phyloP scores from a whole-genome alignment of 2,797 vertebrate species.

The Anolis apletophallus region DNA sequence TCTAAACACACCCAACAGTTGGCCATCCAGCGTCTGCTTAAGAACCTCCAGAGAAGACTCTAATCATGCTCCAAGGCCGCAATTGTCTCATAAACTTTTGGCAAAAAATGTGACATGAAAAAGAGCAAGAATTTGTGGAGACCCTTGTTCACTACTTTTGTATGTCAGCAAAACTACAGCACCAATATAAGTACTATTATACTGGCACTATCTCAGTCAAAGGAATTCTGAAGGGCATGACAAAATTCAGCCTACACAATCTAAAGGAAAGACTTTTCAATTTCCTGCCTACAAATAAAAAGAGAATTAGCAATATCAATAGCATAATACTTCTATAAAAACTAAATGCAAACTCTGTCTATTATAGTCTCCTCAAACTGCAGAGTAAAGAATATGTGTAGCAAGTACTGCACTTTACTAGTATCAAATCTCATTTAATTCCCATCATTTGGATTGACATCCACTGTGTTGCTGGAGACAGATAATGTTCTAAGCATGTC shows the following conservation, averaged over 20 bases:
- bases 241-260: slow-evolving; percentile 22
- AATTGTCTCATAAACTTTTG: background rate
- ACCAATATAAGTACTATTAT: too few species aligned
- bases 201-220: background rate
- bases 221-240: slow-evolving; percentile 22
- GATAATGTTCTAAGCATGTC: slow-evolving; percentile 65
- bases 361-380: slow-evolving; percentile 51
- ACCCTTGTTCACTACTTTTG: background rate
- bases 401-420: slow-evolving; percentile 41
- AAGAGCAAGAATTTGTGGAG: background rate
- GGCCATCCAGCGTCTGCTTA: too few species aligned
- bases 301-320: slow-evolving; percentile 43
- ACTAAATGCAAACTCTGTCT: background rate
- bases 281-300: slow-evolving; percentile 41
- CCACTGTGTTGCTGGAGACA: slow-evolving; percentile 54
- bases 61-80: too few species aligned
- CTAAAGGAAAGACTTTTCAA: slow-evolving; percentile 50
- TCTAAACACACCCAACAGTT: too few species aligned
- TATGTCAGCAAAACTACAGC: background rate
- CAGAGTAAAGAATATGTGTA: slow-evolving; percentile 33
- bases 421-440: slow-evolving; percentile 67
- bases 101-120: background rate
- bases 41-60: too few species aligned
- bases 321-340: slow-evolving; percentile 7
- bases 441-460: slow-evolving; percentile 60